phyloP scores from a whole-genome alignment of 2,888 invertebrate species.

The Monopis laevigella region DNA sequence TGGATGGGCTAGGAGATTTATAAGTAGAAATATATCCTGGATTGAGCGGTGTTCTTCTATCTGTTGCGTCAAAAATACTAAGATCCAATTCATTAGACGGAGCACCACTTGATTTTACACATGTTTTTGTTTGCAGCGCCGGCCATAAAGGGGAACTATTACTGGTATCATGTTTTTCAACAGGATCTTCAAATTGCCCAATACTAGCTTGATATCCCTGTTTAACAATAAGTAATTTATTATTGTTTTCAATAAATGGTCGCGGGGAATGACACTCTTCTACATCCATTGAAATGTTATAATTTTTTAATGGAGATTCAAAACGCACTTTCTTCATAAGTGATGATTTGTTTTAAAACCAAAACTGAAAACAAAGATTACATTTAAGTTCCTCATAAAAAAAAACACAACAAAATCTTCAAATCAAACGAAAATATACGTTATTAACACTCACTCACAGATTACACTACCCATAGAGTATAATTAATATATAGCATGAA shows the following conservation, averaged over 20 bases:
- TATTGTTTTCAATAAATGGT: constrained; percentile 36
- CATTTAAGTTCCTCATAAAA: no score
- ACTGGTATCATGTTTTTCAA: constrained; percentile 41
- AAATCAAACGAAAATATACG: no score
- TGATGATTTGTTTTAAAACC: no score
- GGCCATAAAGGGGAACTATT: constrained; percentile 44
- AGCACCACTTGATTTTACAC: constrained; percentile 9
- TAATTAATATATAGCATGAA: no score
- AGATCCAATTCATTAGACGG: constrained; percentile 50
- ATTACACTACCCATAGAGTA: no score
- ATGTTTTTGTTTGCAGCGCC: background rate
- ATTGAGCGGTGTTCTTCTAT: background rate
- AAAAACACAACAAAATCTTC: no score
- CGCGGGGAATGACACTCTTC: constrained; percentile 52
- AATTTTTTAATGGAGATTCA: constrained; percentile 30
- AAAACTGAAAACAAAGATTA: no score
- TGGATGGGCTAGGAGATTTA: no score
- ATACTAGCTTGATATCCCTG: background rate
- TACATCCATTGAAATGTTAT: constrained; percentile 31
- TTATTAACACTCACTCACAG: no score
- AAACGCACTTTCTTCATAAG: constrained; percentile 58
- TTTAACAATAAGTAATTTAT: no score
- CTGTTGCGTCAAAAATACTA: constrained; percentile 43
- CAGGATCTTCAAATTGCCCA: constrained; percentile 33
- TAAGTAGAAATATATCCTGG: no score